These are phyloP conservation scores for Microcebus murinus DNA, from an alignment of 2,113 vertebrate genomes.

Conservation along the genomic window DNA sequence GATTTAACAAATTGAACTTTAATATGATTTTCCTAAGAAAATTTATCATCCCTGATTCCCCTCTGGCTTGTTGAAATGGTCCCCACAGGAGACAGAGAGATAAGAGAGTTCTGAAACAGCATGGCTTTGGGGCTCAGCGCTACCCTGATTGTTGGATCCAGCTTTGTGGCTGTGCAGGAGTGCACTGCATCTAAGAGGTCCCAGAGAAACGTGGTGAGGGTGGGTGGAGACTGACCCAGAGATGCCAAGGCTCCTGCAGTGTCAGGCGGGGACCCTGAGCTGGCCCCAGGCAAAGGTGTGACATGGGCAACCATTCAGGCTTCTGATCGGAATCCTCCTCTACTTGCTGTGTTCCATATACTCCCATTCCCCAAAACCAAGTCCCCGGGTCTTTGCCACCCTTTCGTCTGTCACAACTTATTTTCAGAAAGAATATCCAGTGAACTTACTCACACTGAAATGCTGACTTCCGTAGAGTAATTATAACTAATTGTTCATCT, in stretches of 20 bases:
- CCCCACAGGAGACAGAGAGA: constrained; percentile 18
- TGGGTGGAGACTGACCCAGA: not conserved
- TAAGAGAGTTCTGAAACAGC: not conserved
- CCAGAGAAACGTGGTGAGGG: accelerated
- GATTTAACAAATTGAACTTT: constrained; percentile 77
- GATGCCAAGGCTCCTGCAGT: not conserved
- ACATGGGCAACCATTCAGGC: not conserved
- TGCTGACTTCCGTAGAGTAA: not conserved
- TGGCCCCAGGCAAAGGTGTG: not conserved
- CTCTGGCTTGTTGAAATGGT: constrained; percentile 42
- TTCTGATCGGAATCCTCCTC: not conserved
- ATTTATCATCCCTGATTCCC: constrained; percentile 54
- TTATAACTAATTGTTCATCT: not conserved
- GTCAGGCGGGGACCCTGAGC: not conserved
- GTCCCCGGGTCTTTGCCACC: not conserved
- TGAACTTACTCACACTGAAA: not conserved
- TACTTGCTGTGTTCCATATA: no score
- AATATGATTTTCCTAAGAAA: constrained; percentile 77
- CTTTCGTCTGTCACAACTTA: not conserved
- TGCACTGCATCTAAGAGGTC: accelerated
- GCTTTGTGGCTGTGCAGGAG: not conserved
- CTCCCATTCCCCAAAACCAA: not conserved
- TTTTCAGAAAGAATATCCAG: not conserved
- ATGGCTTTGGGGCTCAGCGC: not conserved
- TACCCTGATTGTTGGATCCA: not conserved